Evolutionary conservation across 2,113 vertebrate species (phyloP), one percentile per base, ranked within the genome.

Genomic region (Oreochromis niloticus): DNA sequence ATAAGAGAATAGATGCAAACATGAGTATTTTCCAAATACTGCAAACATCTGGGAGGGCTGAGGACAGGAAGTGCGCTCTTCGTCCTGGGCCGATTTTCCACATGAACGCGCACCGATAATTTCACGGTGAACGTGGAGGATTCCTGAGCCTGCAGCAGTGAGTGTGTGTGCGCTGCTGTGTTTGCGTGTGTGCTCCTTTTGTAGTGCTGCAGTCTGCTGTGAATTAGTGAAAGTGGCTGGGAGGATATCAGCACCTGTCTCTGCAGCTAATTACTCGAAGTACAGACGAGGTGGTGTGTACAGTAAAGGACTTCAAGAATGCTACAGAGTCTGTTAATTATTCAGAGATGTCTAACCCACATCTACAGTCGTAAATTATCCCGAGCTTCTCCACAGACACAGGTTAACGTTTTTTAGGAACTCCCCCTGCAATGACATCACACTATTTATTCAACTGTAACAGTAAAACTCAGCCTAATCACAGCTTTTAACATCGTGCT

Each of bases 221-320:
- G 71, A 75, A 75, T 75, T 50, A 75, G 24, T 75, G 41, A 30
- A 46, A 48, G 24, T 75, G 43, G 71, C 24, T 19, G 24, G 43
- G 22, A 16, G 24, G 22, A 50, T 32, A 75, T 75, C 16, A 32
- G 39, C 57, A 34, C 61, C 41, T 50, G 80, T 10, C 41, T 48
- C 43, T 32, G 27, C 27, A 50, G 41, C 57, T 82, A 82, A 82
- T 82, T 82, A 63, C 27, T 34, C 3, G 1, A 48, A 59, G 80
- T 39, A 41, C 55, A 46, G 55, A 6, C 10, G 41, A 82, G 17
- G 34, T 27, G n/a, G n/a, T 63, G 9, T 5, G 6, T 55, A 59
- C 10, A 81, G 17, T 63, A 2, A 30, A 50, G 27, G 19, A 82
- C 57, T 63, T 63, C 13, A n/a, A 32, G 39, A 27, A 61, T 61